Percentiles rank a stretch among this genome's conserved stretches.
Evolutionary conservation across 2,797 vertebrate species (phyloP).

Genomic region (Enteromius paludinosus): DNA sequence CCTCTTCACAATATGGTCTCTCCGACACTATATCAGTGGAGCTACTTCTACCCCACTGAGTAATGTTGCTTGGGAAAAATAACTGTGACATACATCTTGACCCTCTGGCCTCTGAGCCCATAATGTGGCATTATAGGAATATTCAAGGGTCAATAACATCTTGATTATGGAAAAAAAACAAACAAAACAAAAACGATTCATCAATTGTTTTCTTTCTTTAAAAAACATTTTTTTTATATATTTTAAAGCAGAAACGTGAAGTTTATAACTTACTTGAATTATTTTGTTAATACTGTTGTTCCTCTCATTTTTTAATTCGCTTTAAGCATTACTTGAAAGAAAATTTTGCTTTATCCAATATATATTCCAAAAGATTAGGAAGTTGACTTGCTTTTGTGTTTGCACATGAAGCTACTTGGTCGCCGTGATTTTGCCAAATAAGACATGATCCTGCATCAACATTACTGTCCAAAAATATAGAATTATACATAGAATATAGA

Average conservation of each 20-base stretch:
- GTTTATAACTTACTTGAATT: neutral
- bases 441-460: too few relatives aligned
- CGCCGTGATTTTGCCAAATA: too few relatives aligned
- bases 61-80: conserved; percentile 45
- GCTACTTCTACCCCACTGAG: conserved; percentile 73
- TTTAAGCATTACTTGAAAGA: neutral
- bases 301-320: neutral
- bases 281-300: neutral
- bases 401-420: neutral
- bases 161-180: neutral
- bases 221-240: neutral
- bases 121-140: neutral
- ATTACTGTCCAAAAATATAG: too few relatives aligned
- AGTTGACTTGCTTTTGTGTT: neutral
- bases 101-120: conserved; percentile 14
- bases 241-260: neutral
- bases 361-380: neutral
- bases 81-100: conserved; percentile 21
- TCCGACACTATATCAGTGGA: conserved; percentile 83
- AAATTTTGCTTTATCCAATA: neutral
- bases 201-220: neutral
- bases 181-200: neutral
- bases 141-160: neutral
- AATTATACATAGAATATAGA: too few relatives aligned
- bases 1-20: conserved; percentile 87